Conservation (phyloP, 1,140 invertebrate genomes). For the Drosophila kepulauana region DNA sequence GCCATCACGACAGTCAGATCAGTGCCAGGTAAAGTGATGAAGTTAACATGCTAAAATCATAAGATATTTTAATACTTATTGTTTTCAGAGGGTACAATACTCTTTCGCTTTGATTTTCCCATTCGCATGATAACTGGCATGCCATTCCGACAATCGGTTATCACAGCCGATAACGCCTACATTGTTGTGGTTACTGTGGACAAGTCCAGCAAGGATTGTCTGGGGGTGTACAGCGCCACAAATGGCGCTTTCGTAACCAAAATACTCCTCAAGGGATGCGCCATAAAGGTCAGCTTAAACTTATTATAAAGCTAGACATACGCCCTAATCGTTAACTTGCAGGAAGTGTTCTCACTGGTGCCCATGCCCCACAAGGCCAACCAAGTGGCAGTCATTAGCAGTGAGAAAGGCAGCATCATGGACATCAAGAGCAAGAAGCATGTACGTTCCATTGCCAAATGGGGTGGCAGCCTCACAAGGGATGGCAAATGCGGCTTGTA, state of each 20-base stretch:
- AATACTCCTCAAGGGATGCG: constrained; percentile 88
- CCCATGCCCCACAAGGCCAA: constrained; percentile 93
- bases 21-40: constrained; percentile 88
- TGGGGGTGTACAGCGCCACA: constrained; percentile 93
- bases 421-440: constrained; percentile 93
- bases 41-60: not conserved
- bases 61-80: not conserved
- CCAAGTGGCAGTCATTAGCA: constrained; percentile 94
- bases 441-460: constrained; percentile 91
- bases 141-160: constrained; percentile 89
- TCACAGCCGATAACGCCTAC: constrained; percentile 92
- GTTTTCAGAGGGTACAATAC: constrained; percentile 88
- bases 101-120: constrained; percentile 93
- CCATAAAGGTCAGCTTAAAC: constrained; percentile 87
- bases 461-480: constrained; percentile 92
- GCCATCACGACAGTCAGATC: constrained; percentile 89
- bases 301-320: not conserved
- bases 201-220: constrained; percentile 92
- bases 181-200: constrained; percentile 92
- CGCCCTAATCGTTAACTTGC: constrained; percentile 1
- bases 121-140: constrained; percentile 89
- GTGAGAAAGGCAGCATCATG: constrained; percentile 95
- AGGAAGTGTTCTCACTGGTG: constrained; percentile 89
- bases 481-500: constrained; percentile 97
- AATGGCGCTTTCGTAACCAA: constrained; percentile 92